Percentiles rank a stretch among this genome's conserved stretches.
Conservation (phyloP, 2,113 vertebrate species). For the Peromyscus californicus region DNA sequence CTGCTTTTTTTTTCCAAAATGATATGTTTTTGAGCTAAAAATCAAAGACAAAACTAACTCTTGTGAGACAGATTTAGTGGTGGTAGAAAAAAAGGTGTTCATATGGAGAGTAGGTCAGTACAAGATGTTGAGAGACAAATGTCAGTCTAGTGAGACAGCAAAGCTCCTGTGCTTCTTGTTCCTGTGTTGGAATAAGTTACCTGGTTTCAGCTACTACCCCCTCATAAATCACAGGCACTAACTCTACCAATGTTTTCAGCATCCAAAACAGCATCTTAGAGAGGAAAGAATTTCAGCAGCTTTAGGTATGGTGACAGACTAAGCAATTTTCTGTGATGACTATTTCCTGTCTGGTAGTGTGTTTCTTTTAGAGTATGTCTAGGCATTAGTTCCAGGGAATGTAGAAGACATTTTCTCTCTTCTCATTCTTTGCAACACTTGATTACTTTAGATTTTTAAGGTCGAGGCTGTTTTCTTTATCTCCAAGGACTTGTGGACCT, state of each 20-base stretch:
- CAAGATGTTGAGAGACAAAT: neutral
- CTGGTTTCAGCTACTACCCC: accelerated
- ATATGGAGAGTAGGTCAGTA: too few relatives aligned
- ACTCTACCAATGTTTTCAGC: neutral
- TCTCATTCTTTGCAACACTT: neutral
- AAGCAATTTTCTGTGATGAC: slow-evolving; percentile 6
- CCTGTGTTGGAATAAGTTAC: neutral
- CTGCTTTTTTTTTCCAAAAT: neutral
- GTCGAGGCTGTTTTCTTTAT: slow-evolving; percentile 49
- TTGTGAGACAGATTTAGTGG: neutral
- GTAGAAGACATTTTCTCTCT: neutral
- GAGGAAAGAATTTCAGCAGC: neutral
- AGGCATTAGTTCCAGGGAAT: neutral
- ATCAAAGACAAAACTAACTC: neutral
- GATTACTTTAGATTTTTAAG: slow-evolving; percentile 20
- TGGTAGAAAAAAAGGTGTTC: too few relatives aligned
- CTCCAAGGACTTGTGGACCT: neutral
- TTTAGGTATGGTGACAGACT: neutral
- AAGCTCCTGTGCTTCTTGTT: neutral
- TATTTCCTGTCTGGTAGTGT: neutral
- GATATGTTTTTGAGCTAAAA: neutral
- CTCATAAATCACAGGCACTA: neutral
- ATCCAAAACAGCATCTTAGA: neutral
- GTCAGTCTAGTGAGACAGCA: neutral
- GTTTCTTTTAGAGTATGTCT: neutral